Percentiles rank a stretch among this genome's conserved stretches.
phyloP scores from a whole-genome alignment of 2,888 invertebrate genomes.

The Eilema caniola region DNA sequence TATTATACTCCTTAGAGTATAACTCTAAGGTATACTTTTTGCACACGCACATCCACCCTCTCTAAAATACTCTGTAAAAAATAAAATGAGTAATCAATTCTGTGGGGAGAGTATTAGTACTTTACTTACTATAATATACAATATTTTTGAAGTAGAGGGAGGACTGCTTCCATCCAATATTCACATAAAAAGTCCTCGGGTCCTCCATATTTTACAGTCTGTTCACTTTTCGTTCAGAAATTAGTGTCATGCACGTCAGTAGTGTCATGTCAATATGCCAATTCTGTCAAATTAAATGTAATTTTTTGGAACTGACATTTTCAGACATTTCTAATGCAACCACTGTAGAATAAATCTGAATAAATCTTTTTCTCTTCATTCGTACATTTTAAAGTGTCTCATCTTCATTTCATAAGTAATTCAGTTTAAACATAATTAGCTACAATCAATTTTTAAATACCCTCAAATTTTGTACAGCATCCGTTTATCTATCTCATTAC shows the following conservation, averaged over 20 bases:
- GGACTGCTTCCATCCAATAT: no score
- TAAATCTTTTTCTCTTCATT: background rate
- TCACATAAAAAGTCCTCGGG: no score
- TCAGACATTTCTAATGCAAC: background rate
- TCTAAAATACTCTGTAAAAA: background rate
- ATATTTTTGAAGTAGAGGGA: no score
- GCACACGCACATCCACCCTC: background rate
- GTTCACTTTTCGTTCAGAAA: background rate
- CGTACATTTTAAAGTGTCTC: background rate
- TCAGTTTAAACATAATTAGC: background rate
- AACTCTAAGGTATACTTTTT: no score
- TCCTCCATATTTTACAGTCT: no score
- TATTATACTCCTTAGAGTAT: no score
- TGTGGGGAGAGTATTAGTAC: no score
- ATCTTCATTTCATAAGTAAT: background rate
- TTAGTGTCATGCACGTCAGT: background rate
- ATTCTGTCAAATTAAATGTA: background rate
- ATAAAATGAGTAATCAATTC: no score
- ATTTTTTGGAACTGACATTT: background rate
- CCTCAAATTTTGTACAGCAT: background rate
- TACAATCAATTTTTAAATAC: background rate
- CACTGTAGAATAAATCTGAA: background rate
- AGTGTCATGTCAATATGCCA: background rate
- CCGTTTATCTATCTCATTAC: conserved; percentile 12
- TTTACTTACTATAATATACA: no score